These are phyloP conservation scores for Cerastis rubricosa DNA, from an alignment of 2,888 invertebrate species.

Conservation along the genomic window DNA sequence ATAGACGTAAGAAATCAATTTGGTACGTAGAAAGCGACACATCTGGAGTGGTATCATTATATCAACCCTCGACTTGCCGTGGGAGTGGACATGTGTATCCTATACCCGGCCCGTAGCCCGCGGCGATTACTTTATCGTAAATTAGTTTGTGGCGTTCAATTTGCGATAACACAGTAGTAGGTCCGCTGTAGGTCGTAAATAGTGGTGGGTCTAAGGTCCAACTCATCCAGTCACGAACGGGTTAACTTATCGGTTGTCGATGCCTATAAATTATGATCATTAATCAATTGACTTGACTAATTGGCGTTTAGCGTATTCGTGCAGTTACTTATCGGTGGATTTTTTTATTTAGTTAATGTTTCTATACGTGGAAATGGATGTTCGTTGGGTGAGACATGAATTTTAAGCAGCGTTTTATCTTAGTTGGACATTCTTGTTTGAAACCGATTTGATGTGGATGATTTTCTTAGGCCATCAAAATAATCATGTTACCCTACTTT, in stretches of 20 bases:
- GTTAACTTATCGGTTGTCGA: slow-evolving; percentile 57
- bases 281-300: slow-evolving; percentile 64
- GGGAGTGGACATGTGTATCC: slow-evolving; percentile 64
- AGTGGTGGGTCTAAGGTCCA: slow-evolving; percentile 64
- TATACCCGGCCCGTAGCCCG: slow-evolving; percentile 57
- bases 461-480: not conserved
- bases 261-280: slow-evolving; percentile 62
- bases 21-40: slow-evolving; percentile 68
- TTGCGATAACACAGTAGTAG: slow-evolving; percentile 77
- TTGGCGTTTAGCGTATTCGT: slow-evolving; percentile 54
- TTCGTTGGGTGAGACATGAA: slow-evolving; percentile 9
- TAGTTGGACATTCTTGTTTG: slow-evolving; percentile 15
- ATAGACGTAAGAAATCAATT: slow-evolving; percentile 53
- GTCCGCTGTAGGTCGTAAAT: slow-evolving; percentile 71
- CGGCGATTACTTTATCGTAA: slow-evolving; percentile 71
- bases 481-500: not conserved
- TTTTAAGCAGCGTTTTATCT: slow-evolving; percentile 32
- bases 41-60: slow-evolving; percentile 54
- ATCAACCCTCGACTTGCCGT: slow-evolving; percentile 51
- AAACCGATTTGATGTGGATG: slow-evolving; percentile 1
- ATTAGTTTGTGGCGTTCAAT: slow-evolving; percentile 76
- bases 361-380: slow-evolving; percentile 35
- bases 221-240: slow-evolving; percentile 65
- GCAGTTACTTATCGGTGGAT: slow-evolving; percentile 16
- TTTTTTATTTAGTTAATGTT: slow-evolving; percentile 44